A percentile compares a stretch with the other conserved stretches of the same genome.
phyloP scores from a whole-genome alignment of 2,888 invertebrate species.

The Callyntrura guangdongensis region DNA sequence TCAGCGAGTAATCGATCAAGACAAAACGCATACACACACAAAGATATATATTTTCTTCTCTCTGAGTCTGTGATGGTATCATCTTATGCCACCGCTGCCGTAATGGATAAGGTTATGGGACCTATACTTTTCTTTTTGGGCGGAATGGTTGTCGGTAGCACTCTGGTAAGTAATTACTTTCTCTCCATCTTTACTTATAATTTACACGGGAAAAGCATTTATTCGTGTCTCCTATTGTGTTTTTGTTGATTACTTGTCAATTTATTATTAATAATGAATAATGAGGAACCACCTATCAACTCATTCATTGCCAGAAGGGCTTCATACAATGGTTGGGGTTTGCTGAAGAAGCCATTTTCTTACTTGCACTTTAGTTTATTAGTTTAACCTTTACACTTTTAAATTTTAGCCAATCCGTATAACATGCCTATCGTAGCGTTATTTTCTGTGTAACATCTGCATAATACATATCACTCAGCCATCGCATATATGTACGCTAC shows the following conservation, averaged over 20 bases:
- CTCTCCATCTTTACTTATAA: neutral
- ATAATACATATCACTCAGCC: neutral
- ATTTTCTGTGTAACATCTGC: neutral
- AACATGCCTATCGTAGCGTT: neutral
- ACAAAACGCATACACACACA: constrained; percentile 11
- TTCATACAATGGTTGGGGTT: too few species aligned
- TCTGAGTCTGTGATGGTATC: constrained; percentile 78
- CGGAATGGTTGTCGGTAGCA: constrained; percentile 78
- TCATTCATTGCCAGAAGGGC: neutral
- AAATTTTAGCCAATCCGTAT: neutral
- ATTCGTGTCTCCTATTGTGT: neutral
- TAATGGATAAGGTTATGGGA: constrained; percentile 79
- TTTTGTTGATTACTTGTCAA: constrained; percentile 22
- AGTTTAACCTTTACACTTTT: constrained; percentile 33
- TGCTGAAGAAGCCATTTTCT: neutral
- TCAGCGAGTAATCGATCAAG: constrained; percentile 59
- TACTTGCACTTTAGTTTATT: neutral
- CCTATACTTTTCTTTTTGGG: constrained; percentile 79
- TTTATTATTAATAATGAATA: neutral
- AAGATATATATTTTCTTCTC: constrained; percentile 42
- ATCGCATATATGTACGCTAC: neutral
- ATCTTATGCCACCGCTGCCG: constrained; percentile 74
- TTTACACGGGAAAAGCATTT: neutral
- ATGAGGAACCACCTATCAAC: constrained; percentile 5
- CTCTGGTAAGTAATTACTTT: constrained; percentile 67